A percentile compares a stretch with the other conserved stretches of the same genome.
These are phyloP conservation scores for Serilophus lunatus DNA, from an alignment of 2,113 vertebrate genomes.

Conservation along the genomic window DNA sequence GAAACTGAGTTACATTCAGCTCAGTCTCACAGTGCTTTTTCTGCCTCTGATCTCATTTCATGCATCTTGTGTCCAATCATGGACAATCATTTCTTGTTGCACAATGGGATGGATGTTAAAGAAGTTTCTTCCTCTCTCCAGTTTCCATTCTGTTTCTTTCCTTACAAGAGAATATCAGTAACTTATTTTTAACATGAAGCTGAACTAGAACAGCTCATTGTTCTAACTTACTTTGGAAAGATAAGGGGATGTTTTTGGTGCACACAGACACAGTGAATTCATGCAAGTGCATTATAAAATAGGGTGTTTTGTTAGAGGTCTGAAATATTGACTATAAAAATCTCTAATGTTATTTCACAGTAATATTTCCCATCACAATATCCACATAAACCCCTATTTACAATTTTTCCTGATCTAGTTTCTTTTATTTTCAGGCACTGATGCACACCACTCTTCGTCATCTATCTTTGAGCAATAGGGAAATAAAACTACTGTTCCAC, in stretches of 20 bases:
- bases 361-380: background rate
- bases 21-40: background rate
- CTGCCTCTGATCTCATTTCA: background rate
- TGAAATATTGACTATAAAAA: background rate
- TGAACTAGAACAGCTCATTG: background rate
- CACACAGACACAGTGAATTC: background rate
- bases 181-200: background rate
- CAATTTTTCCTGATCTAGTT: background rate
- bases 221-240: background rate
- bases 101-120: background rate
- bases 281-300: background rate
- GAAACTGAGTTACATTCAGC: background rate
- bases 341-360: background rate
- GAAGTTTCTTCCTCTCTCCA: background rate
- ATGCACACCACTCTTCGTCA: background rate
- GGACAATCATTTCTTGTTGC: background rate
- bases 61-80: background rate
- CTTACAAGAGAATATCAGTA: background rate
- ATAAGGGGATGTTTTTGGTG: accelerated
- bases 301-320: background rate
- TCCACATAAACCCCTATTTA: background rate
- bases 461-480: background rate
- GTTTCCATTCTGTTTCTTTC: background rate
- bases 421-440: background rate
- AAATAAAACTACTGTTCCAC: background rate